Percentiles rank a stretch among this genome's conserved stretches.
phyloP scores from a whole-genome alignment of 2,888 invertebrate species.

The Kryphioiulus occultus region DNA sequence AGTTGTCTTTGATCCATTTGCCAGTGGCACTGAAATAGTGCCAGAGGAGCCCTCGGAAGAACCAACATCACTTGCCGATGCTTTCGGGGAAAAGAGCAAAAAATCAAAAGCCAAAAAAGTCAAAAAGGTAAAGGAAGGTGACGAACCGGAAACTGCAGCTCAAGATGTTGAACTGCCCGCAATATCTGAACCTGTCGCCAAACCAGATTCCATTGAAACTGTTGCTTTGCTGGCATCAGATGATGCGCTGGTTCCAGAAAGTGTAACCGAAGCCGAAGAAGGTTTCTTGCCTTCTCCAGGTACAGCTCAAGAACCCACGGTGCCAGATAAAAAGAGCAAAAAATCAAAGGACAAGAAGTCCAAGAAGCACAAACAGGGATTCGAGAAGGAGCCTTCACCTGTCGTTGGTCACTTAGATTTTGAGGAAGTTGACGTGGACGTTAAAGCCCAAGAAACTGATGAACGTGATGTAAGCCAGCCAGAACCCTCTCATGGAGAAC shows the following conservation, averaged over 20 bases:
- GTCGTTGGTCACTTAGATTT: neutral
- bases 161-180: neutral
- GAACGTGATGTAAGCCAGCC: neutral
- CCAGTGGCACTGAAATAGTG: neutral
- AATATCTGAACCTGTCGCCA: neutral
- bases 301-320: neutral
- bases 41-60: neutral
- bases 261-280: neutral
- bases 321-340: neutral
- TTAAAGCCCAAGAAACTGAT: neutral
- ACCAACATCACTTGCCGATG: neutral
- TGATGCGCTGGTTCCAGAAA: neutral
- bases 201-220: neutral
- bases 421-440: neutral
- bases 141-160: neutral
- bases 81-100: neutral
- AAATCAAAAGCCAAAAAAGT: slow-evolving; percentile 39
- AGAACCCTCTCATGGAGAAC: neutral
- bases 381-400: neutral
- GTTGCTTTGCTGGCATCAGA: neutral
- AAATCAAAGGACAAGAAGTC: neutral
- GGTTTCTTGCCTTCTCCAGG: neutral
- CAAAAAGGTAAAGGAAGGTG: neutral
- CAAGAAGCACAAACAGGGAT: neutral
- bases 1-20: neutral